Percentiles rank a stretch among this genome's conserved stretches.
phyloP scores from a whole-genome alignment of 2,888 invertebrate species.

The Amorpha juglandis region DNA sequence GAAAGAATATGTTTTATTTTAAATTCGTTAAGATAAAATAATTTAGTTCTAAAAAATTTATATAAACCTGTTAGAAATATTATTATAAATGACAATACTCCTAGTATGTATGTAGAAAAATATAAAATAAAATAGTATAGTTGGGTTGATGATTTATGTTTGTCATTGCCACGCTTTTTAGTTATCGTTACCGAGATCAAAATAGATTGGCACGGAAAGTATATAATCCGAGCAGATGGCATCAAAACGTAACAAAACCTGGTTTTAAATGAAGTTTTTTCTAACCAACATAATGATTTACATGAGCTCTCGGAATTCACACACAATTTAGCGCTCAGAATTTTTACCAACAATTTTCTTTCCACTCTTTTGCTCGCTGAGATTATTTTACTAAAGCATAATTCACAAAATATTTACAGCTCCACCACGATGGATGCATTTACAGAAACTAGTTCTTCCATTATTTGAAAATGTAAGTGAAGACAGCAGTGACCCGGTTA shows the following conservation, averaged over 20 bases:
- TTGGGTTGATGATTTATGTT: neutral
- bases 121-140: neutral
- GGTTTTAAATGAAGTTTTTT: neutral
- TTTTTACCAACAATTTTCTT: neutral
- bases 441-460: slow-evolving; percentile 67
- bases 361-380: neutral
- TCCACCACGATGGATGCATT: slow-evolving; percentile 61
- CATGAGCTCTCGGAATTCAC: neutral
- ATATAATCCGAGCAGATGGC: neutral
- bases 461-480: slow-evolving; percentile 77
- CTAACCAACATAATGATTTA: too few relatives aligned
- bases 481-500: slow-evolving; percentile 55
- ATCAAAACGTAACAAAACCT: slow-evolving; percentile 1
- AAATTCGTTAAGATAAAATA: too few relatives aligned
- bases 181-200: neutral
- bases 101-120: neutral
- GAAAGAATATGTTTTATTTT: too few relatives aligned
- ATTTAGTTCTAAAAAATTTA: neutral
- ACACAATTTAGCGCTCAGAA: too few relatives aligned
- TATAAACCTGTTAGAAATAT: neutral
- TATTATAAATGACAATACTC: neutral
- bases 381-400: slow-evolving; percentile 12
- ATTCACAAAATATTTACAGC: slow-evolving; percentile 46
- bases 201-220: neutral
- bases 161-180: neutral